These are phyloP conservation scores for Drosophila lini DNA, from an alignment of 1,140 invertebrate genomes.

Conservation along the genomic window DNA sequence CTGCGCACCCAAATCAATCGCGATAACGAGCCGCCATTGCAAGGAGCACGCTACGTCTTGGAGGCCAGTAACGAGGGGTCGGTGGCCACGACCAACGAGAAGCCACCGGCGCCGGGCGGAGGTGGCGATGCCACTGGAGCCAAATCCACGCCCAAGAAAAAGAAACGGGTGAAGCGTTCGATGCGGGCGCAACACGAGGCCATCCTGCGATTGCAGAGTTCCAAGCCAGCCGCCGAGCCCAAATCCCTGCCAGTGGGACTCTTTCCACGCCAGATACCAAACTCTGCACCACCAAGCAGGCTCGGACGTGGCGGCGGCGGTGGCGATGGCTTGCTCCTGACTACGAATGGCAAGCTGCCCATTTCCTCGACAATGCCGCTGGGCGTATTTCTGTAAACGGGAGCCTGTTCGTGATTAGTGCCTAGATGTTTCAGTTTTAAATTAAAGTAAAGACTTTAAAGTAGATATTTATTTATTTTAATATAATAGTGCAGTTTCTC, in stretches of 20 bases:
- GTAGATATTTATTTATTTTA: neutral
- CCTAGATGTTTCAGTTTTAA: constrained; percentile 6
- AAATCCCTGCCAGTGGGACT: constrained; percentile 9
- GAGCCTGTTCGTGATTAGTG: neutral
- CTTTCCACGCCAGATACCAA: constrained; percentile 23
- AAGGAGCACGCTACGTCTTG: neutral
- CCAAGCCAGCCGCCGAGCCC: neutral
- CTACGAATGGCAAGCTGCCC: constrained; percentile 10
- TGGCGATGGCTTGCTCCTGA: constrained; percentile 40
- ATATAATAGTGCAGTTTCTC: no score
- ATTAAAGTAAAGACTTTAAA: constrained; percentile 14
- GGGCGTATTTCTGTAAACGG: constrained; percentile 8
- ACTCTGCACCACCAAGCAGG: constrained; percentile 10
- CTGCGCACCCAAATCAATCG: constrained; percentile 52
- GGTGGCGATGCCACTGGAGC: constrained; percentile 10
- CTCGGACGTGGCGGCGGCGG: constrained; percentile 5
- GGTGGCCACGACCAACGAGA: neutral
- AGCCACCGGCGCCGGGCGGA: neutral
- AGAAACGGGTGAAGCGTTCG: constrained; percentile 51
- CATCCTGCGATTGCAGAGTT: constrained; percentile 46
- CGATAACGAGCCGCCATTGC: constrained; percentile 41
- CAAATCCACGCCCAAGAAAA: constrained; percentile 44
- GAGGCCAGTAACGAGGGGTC: neutral
- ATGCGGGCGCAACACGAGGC: constrained; percentile 25
- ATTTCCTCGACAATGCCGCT: constrained; percentile 22